These are phyloP conservation scores for Cryptophagus acutangulus DNA, from an alignment of 2,888 invertebrate genomes.

Conservation along the genomic window DNA sequence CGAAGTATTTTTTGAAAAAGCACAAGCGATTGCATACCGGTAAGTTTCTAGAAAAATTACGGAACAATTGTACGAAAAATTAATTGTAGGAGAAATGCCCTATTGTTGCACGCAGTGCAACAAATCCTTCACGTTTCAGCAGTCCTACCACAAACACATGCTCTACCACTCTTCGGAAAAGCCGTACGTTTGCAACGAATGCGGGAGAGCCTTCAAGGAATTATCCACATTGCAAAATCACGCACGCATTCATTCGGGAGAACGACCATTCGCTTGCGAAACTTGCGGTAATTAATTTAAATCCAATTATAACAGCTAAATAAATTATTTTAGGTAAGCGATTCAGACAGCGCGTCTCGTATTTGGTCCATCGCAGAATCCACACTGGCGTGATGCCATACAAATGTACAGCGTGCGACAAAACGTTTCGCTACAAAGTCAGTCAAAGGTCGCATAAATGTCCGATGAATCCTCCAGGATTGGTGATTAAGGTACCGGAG, in stretches of 20 bases:
- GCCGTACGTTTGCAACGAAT: constrained; percentile 67
- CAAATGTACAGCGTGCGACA: constrained; percentile 73
- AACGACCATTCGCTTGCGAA: constrained; percentile 82
- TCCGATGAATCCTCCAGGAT: constrained; percentile 57
- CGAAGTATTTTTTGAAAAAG: constrained; percentile 84
- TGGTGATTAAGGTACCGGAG: constrained; percentile 46
- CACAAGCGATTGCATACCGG: constrained; percentile 83
- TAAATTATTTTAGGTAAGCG: constrained; percentile 62
- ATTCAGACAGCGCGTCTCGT: constrained; percentile 80
- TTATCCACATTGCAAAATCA: constrained; percentile 83
- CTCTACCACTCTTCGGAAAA: constrained; percentile 83
- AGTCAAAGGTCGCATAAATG: constrained; percentile 82
- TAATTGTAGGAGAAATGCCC: constrained; percentile 74
- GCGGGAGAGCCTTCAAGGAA: constrained; percentile 81
- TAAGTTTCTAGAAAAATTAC: constrained; percentile 40
- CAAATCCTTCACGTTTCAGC: constrained; percentile 84
- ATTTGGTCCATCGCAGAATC: constrained; percentile 76
- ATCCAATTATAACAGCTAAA: neutral
- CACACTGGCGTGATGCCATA: constrained; percentile 85
- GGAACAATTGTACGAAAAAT: constrained; percentile 7
- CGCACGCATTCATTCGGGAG: constrained; percentile 78
- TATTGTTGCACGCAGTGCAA: constrained; percentile 77
- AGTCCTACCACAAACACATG: constrained; percentile 84
- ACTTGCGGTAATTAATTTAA: constrained; percentile 63
- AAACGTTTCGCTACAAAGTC: constrained; percentile 80